phyloP scores from a whole-genome alignment of 2,797 vertebrate species.

The Artibeus lituratus region DNA sequence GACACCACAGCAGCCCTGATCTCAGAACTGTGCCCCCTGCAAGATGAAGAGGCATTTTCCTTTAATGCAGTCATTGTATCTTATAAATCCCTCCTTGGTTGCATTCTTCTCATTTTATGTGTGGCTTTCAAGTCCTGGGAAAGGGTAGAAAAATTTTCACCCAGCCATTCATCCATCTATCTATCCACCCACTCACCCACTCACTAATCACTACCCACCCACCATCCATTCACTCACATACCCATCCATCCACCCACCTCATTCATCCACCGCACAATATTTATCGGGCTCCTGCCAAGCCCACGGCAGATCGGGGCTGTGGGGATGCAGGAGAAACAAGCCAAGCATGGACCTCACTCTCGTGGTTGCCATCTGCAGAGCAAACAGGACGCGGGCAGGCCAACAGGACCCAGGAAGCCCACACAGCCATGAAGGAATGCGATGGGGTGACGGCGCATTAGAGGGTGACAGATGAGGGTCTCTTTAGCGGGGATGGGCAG shows the following conservation, averaged over 20 bases:
- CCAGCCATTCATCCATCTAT: not conserved
- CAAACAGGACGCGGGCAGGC: not conserved
- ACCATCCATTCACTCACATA: not conserved
- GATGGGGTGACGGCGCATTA: fast-evolving
- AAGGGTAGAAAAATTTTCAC: not conserved
- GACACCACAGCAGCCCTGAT: not conserved
- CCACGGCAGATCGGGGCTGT: not conserved
- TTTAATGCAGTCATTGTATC: not conserved
- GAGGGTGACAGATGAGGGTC: not conserved
- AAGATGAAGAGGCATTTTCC: not conserved
- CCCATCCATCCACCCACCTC: not conserved
- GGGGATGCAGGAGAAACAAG: not conserved
- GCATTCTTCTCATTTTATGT: not conserved
- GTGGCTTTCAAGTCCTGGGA: not conserved
- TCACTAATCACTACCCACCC: fast-evolving
- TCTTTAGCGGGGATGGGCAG: not conserved
- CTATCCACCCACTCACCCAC: fast-evolving
- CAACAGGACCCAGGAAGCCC: not conserved
- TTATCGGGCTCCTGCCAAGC: not conserved
- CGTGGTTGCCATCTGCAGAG: not conserved
- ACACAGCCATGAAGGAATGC: not conserved
- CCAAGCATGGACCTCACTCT: not conserved
- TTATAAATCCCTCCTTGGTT: not conserved
- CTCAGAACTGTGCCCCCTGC: not conserved
- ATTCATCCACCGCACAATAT: not conserved